Evolutionary conservation across 2,888 invertebrate genomes (phyloP), one percentile per base, ranked within the genome.

Genomic region (Lasioglossum zephyrum): DNA sequence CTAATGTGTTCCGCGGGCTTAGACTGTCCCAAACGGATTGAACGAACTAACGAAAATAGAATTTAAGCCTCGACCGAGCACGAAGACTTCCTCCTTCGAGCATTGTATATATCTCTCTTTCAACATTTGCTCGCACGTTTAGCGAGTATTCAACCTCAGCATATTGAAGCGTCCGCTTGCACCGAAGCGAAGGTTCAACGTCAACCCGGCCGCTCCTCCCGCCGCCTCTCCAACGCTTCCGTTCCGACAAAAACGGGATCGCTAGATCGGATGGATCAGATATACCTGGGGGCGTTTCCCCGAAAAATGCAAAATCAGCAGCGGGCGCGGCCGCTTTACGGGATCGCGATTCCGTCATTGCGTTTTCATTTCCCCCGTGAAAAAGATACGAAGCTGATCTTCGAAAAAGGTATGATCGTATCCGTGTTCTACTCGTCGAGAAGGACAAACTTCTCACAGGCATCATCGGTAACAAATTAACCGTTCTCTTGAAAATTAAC

Each of bases 281-380:
- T 73, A 81, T 73, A 73, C 57, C 53, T 31, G 73, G 1, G 47
- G 31, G 57, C 44, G 31, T 83, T 73, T 31, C 16, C 39, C 26
- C 31, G 36, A 53, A 84, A 75, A 73, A 76, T 60, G 73, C 75
- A 49, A 85, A 85, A 85, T 82, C 85, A 75, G 53, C 72, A 47
- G 8, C 72, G 79, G 57, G 63, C 49, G 31, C 26, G 76, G 31
- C 6, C 31, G 60, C 72, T 80, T 47, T 18, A 31, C 26, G 31
- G 11, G 26, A 72, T 47, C 73, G 73, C 18, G 49, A 49, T 49
- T 36, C 31, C 73, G 49, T 73, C 31, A 22, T 73, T 73, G 31
- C 31, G 73, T 73, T 73, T 73, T 73, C 47, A 47, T 73, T 49
- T 47, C 11, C 22, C n/a, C n/a, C 44, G 44, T 72, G 16, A 16